Percentiles rank a stretch among this genome's conserved stretches.
Conservation (phyloP, 2,113 vertebrate genomes). For the Rallus limicola region DNA sequence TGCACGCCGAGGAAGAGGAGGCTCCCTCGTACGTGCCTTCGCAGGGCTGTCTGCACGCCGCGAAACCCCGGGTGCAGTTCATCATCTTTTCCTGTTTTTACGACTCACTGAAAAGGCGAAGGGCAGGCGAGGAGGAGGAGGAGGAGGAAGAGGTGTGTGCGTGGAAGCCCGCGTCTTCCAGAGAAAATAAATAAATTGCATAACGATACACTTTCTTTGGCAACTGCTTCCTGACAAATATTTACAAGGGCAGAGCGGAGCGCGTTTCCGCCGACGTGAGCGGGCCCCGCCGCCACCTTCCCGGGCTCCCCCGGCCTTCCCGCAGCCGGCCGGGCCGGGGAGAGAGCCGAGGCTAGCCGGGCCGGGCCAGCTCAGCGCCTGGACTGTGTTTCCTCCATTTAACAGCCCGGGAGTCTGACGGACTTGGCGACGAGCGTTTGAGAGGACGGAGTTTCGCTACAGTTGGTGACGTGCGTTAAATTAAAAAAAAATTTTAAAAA, state of each 20-base stretch:
- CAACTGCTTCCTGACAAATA: constrained; percentile 23
- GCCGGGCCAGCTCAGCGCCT: neutral
- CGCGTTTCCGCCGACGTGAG: constrained; percentile 28
- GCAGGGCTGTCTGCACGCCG: neutral
- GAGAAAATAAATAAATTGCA: neutral
- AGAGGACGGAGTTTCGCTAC: neutral
- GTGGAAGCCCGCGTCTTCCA: neutral
- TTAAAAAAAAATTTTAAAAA: neutral
- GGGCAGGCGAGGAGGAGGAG: neutral
- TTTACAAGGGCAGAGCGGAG: neutral
- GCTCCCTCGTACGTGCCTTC: neutral
- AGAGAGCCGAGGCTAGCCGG: too few relatives aligned
- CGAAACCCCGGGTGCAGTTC: neutral
- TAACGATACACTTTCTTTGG: constrained; percentile 37
- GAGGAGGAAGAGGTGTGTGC: too few relatives aligned
- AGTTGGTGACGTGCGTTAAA: neutral
- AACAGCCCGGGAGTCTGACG: neutral
- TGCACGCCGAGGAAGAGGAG: neutral
- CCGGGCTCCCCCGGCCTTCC: neutral
- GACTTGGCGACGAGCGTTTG: neutral
- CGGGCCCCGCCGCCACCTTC: neutral
- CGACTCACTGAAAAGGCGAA: neutral
- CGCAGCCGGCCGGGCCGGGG: neutral
- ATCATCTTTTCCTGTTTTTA: neutral
- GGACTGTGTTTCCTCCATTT: neutral